These are phyloP conservation scores for Ascaphus truei DNA, from an alignment of 2,113 vertebrate genomes.

Conservation along the genomic window DNA sequence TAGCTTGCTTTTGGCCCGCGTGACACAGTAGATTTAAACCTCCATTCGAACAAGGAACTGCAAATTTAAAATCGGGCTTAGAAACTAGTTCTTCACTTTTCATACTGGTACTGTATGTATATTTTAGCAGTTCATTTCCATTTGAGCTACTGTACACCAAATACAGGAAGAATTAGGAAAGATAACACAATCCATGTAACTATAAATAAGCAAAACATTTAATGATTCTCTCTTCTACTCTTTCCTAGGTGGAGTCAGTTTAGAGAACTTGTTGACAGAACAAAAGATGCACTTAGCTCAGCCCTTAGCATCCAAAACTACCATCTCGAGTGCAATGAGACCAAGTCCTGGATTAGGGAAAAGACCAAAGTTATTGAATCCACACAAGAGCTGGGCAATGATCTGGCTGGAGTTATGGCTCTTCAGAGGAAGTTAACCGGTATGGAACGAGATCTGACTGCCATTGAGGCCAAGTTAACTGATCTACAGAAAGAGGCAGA, in stretches of 20 bases:
- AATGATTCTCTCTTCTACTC: background rate
- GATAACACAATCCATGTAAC: no score
- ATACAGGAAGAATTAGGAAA: no score
- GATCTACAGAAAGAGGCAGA: slow-evolving; percentile 92
- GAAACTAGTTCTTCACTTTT: no score
- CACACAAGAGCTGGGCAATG: slow-evolving; percentile 94
- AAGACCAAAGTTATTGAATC: slow-evolving; percentile 99
- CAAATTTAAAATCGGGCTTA: no score
- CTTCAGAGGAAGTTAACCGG: slow-evolving; percentile 95
- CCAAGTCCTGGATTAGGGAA: slow-evolving; percentile 98
- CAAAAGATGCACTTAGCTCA: slow-evolving; percentile 89
- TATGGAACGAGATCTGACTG: slow-evolving; percentile 94
- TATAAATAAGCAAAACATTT: no score
- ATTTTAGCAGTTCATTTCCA: no score
- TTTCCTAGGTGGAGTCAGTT: slow-evolving; percentile 91
- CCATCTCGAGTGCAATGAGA: slow-evolving; percentile 97
- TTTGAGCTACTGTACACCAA: no score
- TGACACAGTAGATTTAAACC: no score
- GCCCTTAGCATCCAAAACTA: slow-evolving; percentile 97
- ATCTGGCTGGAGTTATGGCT: slow-evolving; percentile 94
- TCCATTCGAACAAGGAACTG: no score
- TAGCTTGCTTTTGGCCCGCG: no score
- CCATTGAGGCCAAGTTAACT: slow-evolving; percentile 90
- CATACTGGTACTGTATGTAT: no score
- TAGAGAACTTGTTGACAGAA: slow-evolving; percentile 92